Evolutionary conservation across 2,113 vertebrate genomes (phyloP).

Genomic region (Phylloscopus whistleri): DNA sequence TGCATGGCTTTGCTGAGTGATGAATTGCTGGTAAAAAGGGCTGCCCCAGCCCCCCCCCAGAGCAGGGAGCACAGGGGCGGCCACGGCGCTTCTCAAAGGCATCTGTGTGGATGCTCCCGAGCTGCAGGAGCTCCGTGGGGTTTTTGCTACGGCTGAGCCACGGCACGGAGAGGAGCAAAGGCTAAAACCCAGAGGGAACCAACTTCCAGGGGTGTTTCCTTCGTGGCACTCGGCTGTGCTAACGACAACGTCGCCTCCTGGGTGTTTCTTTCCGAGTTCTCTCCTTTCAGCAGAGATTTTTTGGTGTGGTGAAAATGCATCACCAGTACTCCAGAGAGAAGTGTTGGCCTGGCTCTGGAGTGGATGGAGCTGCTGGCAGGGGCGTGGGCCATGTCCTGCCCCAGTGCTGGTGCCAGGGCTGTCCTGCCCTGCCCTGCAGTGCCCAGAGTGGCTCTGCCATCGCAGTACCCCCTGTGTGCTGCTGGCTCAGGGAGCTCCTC

Average conservation of each 20-base stretch:
- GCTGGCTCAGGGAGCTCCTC: rapidly evolving
- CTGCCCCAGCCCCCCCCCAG: background rate
- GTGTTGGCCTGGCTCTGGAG: background rate
- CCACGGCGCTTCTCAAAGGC: background rate
- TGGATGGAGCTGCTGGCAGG: background rate
- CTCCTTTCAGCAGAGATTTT: background rate
- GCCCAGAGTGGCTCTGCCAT: background rate
- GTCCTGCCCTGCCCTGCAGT: background rate
- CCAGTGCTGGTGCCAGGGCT: background rate
- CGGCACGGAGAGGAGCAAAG: background rate
- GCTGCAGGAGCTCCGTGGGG: background rate
- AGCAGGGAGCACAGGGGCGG: background rate
- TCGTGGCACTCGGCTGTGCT: background rate
- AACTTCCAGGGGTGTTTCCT: background rate
- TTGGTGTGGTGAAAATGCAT: background rate
- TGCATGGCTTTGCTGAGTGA: constrained; percentile 15
- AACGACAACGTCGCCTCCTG: rapidly evolving
- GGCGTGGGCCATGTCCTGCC: background rate
- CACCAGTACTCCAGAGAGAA: background rate
- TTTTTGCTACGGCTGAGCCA: background rate
- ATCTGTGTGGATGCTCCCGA: background rate
- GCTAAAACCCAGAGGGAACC: background rate
- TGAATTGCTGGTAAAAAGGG: constrained; percentile 10
- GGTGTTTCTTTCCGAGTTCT: background rate
- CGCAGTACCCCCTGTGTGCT: rapidly evolving